Evolutionary conservation across 1,140 invertebrate genomes (phyloP), one percentile per base, ranked within the genome.

Genomic region (Chironomus tepperi): DNA sequence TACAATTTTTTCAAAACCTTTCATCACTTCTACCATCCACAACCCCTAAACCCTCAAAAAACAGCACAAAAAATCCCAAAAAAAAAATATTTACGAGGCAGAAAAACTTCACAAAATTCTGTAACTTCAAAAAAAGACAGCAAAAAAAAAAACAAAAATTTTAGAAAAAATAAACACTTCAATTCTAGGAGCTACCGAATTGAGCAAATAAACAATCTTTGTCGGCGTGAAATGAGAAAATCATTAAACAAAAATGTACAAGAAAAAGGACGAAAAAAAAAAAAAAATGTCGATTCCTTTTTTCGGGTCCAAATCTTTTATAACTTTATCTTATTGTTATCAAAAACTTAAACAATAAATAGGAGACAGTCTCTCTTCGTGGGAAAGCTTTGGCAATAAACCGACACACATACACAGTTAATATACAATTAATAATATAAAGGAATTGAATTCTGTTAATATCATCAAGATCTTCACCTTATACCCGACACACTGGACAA

Each of bases 201-300:
- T 70, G 65, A 70, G 65, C 65, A 70, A 70, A 70, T 70, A 70
- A 70, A 70, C 65, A 19, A 18, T 57, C 47, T 57, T 57, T 57
- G 47, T 57, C 47, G 47, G 47, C 47, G n/a, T 57, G 8, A 47
- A 34, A 34, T 34, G 24, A 34, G 24, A 34, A n/a, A 34, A 34
- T 34, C 24, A 34, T 34, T 34, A 34, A 34, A 34, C 1, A 34
- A 34, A 34, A 2, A 5, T 34, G 24, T 34, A 15, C 43, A 57
- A 57, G 47, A 57, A 57, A n/a, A 57, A 57, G n/a, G n/a, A n/a
- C 47, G 47, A n/a, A n/a, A n/a, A n/a, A n/a, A n/a, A n/a, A n/a
- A n/a, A n/a, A n/a, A n/a, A n/a, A n/a, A n/a, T n/a, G n/a, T n/a
- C n/a, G n/a, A n/a, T n/a, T n/a, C n/a, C n/a, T 57, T 57, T 57